A percentile compares a stretch with the other conserved stretches of the same genome.
Evolutionary conservation across 2,113 vertebrate species (phyloP).

Genomic region (Peromyscus leucopus): DNA sequence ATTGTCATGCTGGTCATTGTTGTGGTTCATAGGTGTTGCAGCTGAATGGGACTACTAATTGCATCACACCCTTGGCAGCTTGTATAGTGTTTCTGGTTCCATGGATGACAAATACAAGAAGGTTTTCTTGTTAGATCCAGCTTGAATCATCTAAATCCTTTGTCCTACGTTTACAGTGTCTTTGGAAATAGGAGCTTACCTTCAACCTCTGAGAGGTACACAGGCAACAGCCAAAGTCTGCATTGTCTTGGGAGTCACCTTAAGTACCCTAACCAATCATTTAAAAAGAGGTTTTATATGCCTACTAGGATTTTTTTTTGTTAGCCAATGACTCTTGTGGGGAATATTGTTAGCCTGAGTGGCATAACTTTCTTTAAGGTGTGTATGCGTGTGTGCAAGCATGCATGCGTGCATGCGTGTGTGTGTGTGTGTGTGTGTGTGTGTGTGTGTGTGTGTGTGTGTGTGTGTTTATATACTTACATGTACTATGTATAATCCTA

Average conservation of each 20-base stretch:
- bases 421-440: not conserved
- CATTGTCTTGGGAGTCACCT: not conserved
- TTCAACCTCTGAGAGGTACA: not conserved
- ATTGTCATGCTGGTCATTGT: not conserved
- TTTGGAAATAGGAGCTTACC: not conserved
- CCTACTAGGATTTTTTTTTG: not conserved
- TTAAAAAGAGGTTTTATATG: not conserved
- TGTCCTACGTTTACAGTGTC: not conserved
- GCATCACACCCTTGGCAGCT: not conserved
- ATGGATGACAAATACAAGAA: not conserved
- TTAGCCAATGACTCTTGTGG: not conserved
- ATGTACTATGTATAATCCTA: not conserved
- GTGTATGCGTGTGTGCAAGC: no score
- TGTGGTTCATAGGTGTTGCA: not conserved
- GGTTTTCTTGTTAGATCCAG: not conserved
- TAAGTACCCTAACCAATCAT: not conserved
- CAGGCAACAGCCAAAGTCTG: not conserved
- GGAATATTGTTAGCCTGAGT: not conserved
- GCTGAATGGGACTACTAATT: not conserved
- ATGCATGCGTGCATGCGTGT: no score
- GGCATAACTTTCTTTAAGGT: not conserved
- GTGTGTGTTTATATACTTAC: not conserved
- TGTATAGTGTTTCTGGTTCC: not conserved
- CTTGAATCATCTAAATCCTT: not conserved
- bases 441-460: not conserved